These are phyloP conservation scores for Dicycla oo DNA, from an alignment of 2,888 invertebrate species.

Conservation along the genomic window DNA sequence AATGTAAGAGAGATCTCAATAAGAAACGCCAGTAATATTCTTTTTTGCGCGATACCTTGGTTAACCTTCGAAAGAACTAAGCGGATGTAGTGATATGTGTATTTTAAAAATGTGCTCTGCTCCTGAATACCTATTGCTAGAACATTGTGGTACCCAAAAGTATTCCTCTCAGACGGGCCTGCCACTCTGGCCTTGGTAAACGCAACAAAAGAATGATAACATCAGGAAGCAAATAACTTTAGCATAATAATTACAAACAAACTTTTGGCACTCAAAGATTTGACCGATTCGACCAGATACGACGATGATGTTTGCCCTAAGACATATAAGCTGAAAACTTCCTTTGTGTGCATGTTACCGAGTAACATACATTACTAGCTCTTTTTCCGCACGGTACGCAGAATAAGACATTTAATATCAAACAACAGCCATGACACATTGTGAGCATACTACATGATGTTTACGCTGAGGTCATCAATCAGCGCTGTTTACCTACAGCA, in stretches of 20 bases:
- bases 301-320: neutral
- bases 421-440: constrained; percentile 57
- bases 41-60: neutral
- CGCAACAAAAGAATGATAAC: neutral
- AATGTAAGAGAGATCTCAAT: neutral
- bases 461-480: constrained; percentile 69
- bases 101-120: too few relatives aligned
- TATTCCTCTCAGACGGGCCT: neutral
- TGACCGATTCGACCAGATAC: neutral
- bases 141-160: neutral
- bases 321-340: constrained; percentile 1
- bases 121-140: too few relatives aligned
- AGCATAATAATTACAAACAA: neutral
- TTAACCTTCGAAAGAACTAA: too few relatives aligned
- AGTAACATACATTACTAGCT: constrained; percentile 17
- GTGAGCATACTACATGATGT: constrained; percentile 46
- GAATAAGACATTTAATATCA: constrained; percentile 32
- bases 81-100: too few relatives aligned
- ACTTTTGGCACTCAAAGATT: constrained; percentile 1
- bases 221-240: neutral
- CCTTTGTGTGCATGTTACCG: neutral
- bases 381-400: constrained; percentile 29
- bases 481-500: constrained; percentile 63
- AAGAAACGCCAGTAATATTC: too few relatives aligned
- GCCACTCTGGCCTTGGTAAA: neutral